phyloP scores from a whole-genome alignment of 64 coral and sea anemone genomes.

The Orbicella faveolata region DNA sequence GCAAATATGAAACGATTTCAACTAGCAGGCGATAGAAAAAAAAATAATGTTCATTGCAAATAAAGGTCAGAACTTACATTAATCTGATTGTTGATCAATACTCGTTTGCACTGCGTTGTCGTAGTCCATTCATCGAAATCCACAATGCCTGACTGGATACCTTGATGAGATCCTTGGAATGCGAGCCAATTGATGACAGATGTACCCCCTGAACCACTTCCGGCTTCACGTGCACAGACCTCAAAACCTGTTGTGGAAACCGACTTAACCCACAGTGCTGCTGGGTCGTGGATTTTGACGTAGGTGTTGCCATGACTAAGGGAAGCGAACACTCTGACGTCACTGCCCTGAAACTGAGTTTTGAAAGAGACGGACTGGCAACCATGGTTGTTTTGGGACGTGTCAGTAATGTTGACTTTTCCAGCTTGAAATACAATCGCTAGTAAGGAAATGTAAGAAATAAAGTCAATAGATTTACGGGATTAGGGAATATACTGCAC shows the following conservation, averaged over 20 bases:
- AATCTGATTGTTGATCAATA: neutral
- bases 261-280: conserved; percentile 38
- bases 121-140: conserved; percentile 30
- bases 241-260: conserved; percentile 46
- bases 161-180: conserved; percentile 31
- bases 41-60: too few species aligned
- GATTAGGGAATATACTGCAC: too few species aligned
- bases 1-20: too few species aligned
- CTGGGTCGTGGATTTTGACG: conserved; percentile 47
- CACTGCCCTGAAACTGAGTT: neutral
- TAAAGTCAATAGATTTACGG: neutral
- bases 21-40: too few species aligned
- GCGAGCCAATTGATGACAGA: conserved; percentile 64
- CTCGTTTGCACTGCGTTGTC: conserved; percentile 19
- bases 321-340: conserved; percentile 29
- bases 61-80: neutral
- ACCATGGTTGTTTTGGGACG: conserved; percentile 6
- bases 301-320: conserved; percentile 40
- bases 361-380: conserved; percentile 39
- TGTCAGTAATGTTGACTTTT: conserved; percentile 4
- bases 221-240: conserved; percentile 39
- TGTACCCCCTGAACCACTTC: conserved; percentile 33
- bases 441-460: neutral
- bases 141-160: conserved; percentile 8
- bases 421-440: conserved; percentile 31